Evolutionary conservation across 1,140 invertebrate genomes (phyloP).

Genomic region (Drosophila kohkoa): DNA sequence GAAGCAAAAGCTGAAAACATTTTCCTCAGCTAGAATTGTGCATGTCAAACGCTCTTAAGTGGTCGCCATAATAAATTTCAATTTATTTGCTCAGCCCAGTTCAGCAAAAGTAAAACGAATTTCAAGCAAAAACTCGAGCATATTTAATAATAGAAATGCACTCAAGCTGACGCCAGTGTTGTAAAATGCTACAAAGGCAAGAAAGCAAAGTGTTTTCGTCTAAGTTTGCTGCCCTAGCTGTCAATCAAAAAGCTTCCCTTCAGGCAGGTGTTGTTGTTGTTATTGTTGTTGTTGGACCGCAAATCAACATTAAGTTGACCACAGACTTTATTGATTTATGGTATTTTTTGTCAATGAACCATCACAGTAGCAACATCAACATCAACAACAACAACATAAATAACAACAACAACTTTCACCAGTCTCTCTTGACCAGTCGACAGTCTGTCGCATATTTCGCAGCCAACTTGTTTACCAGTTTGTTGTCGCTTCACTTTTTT

Average conservation of each 20-base stretch:
- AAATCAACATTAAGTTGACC: conserved; percentile 31
- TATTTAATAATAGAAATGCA: conserved; percentile 17
- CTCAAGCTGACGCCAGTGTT: background rate
- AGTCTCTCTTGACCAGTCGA: conserved; percentile 26
- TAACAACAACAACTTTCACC: conserved; percentile 51
- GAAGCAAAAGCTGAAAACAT: conserved; percentile 9
- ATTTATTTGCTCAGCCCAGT: conserved; percentile 58
- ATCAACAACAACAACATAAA: conserved; percentile 34
- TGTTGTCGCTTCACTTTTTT: conserved; percentile 7
- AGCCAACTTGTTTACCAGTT: conserved; percentile 8
- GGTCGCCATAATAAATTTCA: conserved; percentile 72
- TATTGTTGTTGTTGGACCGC: background rate
- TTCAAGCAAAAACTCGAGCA: conserved; percentile 17
- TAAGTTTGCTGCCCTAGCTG: background rate
- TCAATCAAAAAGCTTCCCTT: conserved; percentile 3
- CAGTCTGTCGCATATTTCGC: conserved; percentile 30
- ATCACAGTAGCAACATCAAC: conserved; percentile 34
- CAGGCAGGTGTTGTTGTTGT: background rate
- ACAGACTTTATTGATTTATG: conserved; percentile 63
- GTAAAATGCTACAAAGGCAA: background rate
- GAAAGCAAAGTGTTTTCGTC: too few relatives aligned
- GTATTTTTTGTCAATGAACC: conserved; percentile 55
- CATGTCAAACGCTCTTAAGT: conserved; percentile 71
- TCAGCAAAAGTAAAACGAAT: conserved; percentile 19
- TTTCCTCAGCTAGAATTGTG: conserved; percentile 42